phyloP scores from a whole-genome alignment of 2,113 vertebrate species.

The Vanacampus margaritifer region DNA sequence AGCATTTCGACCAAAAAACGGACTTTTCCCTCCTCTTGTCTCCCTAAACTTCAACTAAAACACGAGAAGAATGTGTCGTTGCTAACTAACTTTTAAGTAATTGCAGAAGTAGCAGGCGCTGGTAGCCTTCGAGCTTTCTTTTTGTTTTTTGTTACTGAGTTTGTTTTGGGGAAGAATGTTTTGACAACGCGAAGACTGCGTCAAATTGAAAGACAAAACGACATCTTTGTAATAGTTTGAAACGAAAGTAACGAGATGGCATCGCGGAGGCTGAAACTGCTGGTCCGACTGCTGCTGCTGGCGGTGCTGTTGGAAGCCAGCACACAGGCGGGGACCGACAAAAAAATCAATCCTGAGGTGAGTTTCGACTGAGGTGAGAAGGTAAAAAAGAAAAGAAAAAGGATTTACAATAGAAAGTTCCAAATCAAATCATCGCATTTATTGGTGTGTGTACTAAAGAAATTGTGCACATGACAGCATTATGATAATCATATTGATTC shows the following conservation, averaged over 20 bases:
- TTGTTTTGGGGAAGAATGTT: constrained; percentile 48
- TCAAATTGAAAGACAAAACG: constrained; percentile 4
- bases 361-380: constrained; percentile 6
- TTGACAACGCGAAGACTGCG: constrained; percentile 49
- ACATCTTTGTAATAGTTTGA: constrained; percentile 2
- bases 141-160: neutral
- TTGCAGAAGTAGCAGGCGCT: neutral
- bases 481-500: no score
- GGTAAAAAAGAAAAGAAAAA: no score
- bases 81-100: constrained; percentile 15
- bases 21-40: neutral
- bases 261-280: constrained; percentile 36
- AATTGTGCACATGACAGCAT: neutral
- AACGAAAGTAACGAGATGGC: constrained; percentile 50
- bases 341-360: constrained; percentile 69
- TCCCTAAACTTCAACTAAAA: neutral
- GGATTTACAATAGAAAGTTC: no score
- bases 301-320: constrained; percentile 52
- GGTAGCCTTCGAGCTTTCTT: neutral
- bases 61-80: constrained; percentile 41
- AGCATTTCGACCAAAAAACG: neutral
- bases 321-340: constrained; percentile 50
- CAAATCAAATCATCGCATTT: no score
- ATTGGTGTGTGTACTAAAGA: neutral
- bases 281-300: constrained; percentile 59